Conservation (phyloP, 2,888 invertebrate genomes). For the Tetragnatha montana region DNA sequence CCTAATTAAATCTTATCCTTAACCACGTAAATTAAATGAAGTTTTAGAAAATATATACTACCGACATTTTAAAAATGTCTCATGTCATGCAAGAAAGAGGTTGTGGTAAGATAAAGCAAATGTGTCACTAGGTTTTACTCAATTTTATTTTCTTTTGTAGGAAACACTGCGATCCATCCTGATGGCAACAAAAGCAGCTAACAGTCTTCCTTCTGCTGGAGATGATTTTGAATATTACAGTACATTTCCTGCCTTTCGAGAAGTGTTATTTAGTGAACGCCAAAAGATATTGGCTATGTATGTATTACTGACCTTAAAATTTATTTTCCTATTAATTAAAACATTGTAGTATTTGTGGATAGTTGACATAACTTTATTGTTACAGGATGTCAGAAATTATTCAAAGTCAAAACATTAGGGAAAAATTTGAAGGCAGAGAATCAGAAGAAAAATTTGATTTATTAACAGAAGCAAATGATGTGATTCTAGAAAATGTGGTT, state of each 20-base stretch:
- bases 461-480: slow-evolving; percentile 88
- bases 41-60: no score
- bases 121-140: not conserved
- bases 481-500: slow-evolving; percentile 86
- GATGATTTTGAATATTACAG: slow-evolving; percentile 84
- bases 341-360: not conserved
- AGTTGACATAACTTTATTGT: slow-evolving; percentile 3
- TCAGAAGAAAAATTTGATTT: slow-evolving; percentile 85
- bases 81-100: not conserved
- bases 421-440: slow-evolving; percentile 80
- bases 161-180: slow-evolving; percentile 82
- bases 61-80: not conserved
- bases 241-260: slow-evolving; percentile 85
- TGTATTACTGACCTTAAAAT: slow-evolving; percentile 71
- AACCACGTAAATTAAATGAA: not conserved
- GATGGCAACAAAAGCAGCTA: slow-evolving; percentile 83
- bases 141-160: slow-evolving; percentile 77
- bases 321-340: not conserved
- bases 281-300: slow-evolving; percentile 81
- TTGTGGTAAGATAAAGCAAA: no score
- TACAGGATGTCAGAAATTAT: slow-evolving; percentile 79
- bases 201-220: slow-evolving; percentile 82
- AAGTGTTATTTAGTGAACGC: slow-evolving; percentile 81
- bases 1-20: not conserved
- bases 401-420: slow-evolving; percentile 79